Conservation (phyloP, 2,113 vertebrate genomes). For the Elachura formosa region DNA sequence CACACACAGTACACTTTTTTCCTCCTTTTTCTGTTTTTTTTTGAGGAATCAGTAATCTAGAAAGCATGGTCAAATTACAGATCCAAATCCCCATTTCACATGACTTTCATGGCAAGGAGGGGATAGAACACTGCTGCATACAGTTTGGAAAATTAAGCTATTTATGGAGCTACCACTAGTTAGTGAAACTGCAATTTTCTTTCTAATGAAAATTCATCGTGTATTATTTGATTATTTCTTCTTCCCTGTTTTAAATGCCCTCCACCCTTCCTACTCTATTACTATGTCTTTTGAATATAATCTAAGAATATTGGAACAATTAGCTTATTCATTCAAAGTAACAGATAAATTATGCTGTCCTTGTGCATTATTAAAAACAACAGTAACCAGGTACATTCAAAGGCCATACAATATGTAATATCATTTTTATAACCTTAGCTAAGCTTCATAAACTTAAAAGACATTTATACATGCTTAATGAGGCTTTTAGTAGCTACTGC, state of each 20-base stretch:
- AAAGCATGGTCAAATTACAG: background rate
- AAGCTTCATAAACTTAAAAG: conserved; percentile 18
- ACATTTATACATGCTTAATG: conserved; percentile 1
- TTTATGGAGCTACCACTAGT: background rate
- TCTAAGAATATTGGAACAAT: background rate
- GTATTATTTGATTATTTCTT: background rate
- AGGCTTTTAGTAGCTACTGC: conserved; percentile 6
- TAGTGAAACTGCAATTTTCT: background rate
- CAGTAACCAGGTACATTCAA: background rate
- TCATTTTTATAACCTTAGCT: too few relatives aligned
- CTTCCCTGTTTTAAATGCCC: background rate
- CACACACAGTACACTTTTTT: background rate
- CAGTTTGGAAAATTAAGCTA: background rate
- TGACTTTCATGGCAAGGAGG: background rate
- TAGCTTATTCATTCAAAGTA: conserved; percentile 12
- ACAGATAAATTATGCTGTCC: background rate
- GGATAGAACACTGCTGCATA: background rate
- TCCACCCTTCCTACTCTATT: background rate
- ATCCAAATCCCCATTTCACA: background rate
- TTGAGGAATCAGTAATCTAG: background rate
- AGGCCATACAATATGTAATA: background rate
- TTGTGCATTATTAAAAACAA: conserved; percentile 25
- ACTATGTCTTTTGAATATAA: background rate
- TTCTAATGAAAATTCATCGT: conserved; percentile 2
- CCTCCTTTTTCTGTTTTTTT: background rate